A percentile compares a stretch with the other conserved stretches of the same genome.
phyloP scores from a whole-genome alignment of 2,113 vertebrate genomes.

The Tupaia tana region DNA sequence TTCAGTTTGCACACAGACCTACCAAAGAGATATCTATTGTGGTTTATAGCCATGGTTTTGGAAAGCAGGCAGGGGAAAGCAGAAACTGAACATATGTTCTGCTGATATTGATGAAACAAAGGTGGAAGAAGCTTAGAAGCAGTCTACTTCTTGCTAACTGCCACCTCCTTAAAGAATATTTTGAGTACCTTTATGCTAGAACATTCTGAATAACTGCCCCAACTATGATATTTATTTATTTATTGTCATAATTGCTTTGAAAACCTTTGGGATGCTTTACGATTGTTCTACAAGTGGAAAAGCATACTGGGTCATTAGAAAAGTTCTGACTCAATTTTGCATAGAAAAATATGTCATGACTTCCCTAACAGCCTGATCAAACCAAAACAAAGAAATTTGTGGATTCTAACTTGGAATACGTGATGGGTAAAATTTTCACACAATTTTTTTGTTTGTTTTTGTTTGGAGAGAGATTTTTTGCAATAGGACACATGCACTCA shows the following conservation, averaged over 20 bases:
- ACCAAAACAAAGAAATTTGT: background rate
- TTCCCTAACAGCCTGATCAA: background rate
- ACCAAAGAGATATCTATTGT: slow-evolving; percentile 62
- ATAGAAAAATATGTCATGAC: too few relatives aligned
- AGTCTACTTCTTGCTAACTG: slow-evolving; percentile 35
- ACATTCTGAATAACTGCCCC: slow-evolving; percentile 27
- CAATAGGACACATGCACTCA: too few relatives aligned
- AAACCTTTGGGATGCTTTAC: slow-evolving; percentile 39
- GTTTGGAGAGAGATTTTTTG: too few relatives aligned
- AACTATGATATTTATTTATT: slow-evolving; percentile 18
- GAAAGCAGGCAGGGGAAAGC: slow-evolving; percentile 53
- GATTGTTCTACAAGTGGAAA: background rate
- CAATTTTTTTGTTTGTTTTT: too few relatives aligned
- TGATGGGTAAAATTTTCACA: background rate
- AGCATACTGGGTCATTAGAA: background rate
- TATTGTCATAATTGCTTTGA: slow-evolving; percentile 12
- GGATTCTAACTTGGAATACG: background rate
- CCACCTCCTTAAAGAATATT: slow-evolving; percentile 43
- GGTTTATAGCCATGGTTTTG: slow-evolving; percentile 27
- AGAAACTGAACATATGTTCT: slow-evolving; percentile 58
- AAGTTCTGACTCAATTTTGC: too few relatives aligned
- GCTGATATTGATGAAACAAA: slow-evolving; percentile 42
- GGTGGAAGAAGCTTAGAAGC: slow-evolving; percentile 10
- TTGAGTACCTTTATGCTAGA: slow-evolving; percentile 27
- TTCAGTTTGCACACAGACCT: slow-evolving; percentile 45